Percentiles rank a stretch among this genome's conserved stretches.
Evolutionary conservation across 1,140 invertebrate species (phyloP).

Genomic region (Wasmannia auropunctata): DNA sequence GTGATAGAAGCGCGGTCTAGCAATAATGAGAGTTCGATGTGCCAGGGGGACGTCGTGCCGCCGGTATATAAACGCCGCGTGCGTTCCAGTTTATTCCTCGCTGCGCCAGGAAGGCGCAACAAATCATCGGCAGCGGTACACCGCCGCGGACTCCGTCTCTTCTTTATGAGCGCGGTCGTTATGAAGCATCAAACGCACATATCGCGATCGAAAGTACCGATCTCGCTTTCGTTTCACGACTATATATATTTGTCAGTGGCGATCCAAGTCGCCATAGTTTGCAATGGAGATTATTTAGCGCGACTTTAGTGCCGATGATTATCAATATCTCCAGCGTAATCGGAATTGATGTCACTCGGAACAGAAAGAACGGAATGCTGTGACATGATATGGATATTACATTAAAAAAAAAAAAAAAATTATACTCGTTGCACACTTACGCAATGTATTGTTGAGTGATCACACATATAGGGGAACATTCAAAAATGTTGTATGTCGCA

Average conservation of each 20-base stretch:
- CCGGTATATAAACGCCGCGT: not conserved
- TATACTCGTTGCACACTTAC: not conserved
- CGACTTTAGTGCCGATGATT: not conserved
- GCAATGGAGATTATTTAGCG: not conserved
- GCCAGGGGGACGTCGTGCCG: not conserved
- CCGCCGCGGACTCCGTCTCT: constrained; percentile 3
- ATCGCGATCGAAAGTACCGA: constrained; percentile 26
- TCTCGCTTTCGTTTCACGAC: constrained; percentile 43
- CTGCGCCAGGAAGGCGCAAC: constrained; percentile 32
- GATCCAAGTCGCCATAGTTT: not conserved
- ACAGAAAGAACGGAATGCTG: not conserved
- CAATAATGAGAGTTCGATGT: constrained; percentile 61
- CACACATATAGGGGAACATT: not conserved
- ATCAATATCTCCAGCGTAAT: not conserved
- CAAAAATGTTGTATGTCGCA: not conserved
- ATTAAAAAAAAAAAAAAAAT: not conserved
- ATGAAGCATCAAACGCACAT: constrained; percentile 12
- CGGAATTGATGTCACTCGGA: not conserved
- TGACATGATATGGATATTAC: not conserved
- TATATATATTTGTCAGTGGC: not conserved
- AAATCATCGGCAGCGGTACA: constrained; percentile 32
- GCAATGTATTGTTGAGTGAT: not conserved
- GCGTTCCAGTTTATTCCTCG: constrained; percentile 45
- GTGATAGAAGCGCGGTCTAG: constrained; percentile 38
- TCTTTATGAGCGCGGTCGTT: constrained; percentile 34